phyloP scores from a whole-genome alignment of 2,113 vertebrate genomes.

The Micronisus gabar region DNA sequence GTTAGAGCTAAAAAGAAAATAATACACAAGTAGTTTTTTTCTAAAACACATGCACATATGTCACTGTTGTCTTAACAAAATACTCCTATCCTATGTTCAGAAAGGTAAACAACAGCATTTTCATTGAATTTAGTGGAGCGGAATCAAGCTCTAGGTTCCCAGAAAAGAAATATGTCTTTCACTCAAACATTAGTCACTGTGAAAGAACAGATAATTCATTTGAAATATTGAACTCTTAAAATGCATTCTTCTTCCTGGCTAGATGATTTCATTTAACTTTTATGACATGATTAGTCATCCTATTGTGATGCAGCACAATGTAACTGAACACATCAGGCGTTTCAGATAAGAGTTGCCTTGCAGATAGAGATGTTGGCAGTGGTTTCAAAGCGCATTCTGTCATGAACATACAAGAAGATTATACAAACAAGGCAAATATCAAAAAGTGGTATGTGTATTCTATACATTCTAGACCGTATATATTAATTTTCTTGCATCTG shows the following conservation, averaged over 20 bases:
- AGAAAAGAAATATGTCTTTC: not conserved
- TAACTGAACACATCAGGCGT: not conserved
- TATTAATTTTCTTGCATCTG: not conserved
- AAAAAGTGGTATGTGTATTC: not conserved
- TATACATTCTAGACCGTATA: not conserved
- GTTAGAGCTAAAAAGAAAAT: not conserved
- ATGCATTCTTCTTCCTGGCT: conserved; percentile 25
- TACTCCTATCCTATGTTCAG: not conserved
- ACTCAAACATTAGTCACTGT: not conserved
- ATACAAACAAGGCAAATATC: not conserved
- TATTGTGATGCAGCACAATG: conserved; percentile 22
- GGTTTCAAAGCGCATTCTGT: not conserved
- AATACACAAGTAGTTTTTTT: not conserved
- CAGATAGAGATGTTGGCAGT: not conserved
- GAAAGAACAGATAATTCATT: conserved; percentile 39
- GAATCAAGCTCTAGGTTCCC: not conserved
- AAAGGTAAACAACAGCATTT: not conserved
- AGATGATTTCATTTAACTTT: conserved; percentile 53
- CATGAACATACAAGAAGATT: accelerated
- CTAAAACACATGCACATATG: not conserved
- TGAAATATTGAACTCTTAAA: conserved; percentile 46
- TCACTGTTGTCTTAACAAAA: not conserved
- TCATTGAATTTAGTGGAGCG: not conserved
- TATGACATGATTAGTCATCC: conserved; percentile 41
- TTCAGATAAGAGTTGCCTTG: conserved; percentile 9